Conservation (phyloP, 2,888 invertebrate species). For the Vesta saturnalis region DNA sequence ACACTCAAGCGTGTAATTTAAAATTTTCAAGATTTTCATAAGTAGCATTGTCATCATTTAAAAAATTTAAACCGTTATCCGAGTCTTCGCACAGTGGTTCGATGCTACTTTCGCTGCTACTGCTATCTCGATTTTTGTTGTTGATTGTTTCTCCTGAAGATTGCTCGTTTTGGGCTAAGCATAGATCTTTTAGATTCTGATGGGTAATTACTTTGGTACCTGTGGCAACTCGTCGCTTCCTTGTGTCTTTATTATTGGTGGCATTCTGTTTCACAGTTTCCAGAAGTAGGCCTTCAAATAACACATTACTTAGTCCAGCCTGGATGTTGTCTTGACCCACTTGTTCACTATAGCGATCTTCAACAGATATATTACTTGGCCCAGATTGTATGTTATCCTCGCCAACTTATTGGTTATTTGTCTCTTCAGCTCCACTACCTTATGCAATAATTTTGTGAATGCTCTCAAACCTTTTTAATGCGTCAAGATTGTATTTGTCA, state of each 20-base stretch:
- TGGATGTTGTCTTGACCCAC: not conserved
- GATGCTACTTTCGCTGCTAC: not conserved
- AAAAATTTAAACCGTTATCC: not conserved
- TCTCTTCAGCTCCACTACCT: not conserved
- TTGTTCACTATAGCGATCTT: not conserved
- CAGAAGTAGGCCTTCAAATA: not conserved
- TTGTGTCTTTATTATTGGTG: not conserved
- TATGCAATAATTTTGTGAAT: not conserved
- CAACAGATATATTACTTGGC: not conserved
- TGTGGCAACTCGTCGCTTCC: too few relatives aligned
- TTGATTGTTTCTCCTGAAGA: too few relatives aligned
- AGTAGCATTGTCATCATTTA: not conserved
- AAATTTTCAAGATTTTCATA: not conserved
- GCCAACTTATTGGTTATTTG: not conserved
- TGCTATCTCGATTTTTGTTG: not conserved
- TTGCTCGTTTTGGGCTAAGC: too few relatives aligned
- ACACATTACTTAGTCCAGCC: not conserved
- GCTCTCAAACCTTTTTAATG: not conserved
- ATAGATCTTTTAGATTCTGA: too few relatives aligned
- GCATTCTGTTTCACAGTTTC: slow-evolving; percentile 3
- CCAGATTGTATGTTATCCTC: not conserved
- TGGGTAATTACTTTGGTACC: too few relatives aligned
- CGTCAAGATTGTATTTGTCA: not conserved
- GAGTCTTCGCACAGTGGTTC: not conserved
- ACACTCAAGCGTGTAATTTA: not conserved